Evolutionary conservation across 2,797 vertebrate species (phyloP), one percentile per base, ranked within the genome.

Genomic region (Dryobates pubescens): DNA sequence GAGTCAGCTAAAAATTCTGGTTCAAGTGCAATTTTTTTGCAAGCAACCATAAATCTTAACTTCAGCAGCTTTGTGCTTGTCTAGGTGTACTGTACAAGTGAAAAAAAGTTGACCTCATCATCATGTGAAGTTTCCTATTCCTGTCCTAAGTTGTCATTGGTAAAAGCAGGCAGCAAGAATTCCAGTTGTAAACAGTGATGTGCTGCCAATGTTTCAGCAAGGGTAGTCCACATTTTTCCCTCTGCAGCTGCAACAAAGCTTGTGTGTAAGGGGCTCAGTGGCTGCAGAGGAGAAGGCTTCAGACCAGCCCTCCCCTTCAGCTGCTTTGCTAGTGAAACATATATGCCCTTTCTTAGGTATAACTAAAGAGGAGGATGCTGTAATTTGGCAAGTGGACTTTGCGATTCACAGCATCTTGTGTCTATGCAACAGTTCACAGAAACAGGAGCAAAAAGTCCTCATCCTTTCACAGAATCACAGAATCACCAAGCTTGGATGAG

Each of bases 41-140:
- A 94, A 93, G 76, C 84, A 86, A 76, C 86, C 82, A 57, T 84
- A 95, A 93, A 95, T 91, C 67, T 91, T 77, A 89, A 82, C 78
- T 74, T 64, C 71, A 86, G 86, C 69, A 89, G 75, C 88, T 86
- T 83, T 82, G 75, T 77, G 58, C 74, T 88, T 1, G 0, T 41
- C 59, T 68, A n/a, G 73, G 85, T 41, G 61, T 57, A 89, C 62
- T 38, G 91, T 73, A 79, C 86, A 80, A 95, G 58, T 0, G 10
- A 92, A 93, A 92, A 95, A 93, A 78, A 79, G 62, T 89, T 94
- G 96, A 95, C 94, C 89, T 93, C 86, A 85, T 94, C 83, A 85
- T 91, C 91, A 95, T 77, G 43, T 70, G 74, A 95, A 89, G 80
- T 83, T 82, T 82, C 88, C 77, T 81, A 63, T 93, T 95, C 70